Base-by-base conservation (phyloP, 2,113 vertebrate genomes). In the Pedionomus torquatus region DNA sequence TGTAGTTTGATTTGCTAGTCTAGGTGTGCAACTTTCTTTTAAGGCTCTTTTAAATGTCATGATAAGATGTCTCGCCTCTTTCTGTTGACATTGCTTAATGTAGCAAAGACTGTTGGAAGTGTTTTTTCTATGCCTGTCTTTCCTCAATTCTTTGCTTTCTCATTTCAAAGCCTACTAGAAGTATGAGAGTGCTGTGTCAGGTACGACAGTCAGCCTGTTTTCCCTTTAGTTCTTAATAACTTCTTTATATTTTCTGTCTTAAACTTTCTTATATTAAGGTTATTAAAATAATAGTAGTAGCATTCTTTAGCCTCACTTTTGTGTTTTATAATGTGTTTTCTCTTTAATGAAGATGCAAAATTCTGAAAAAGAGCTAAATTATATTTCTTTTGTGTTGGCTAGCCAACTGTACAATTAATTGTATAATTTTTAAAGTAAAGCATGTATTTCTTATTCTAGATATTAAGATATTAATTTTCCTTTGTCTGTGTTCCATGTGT, bases 121-220 rank as follows among this genome's bases (percentile, higher is more conserved):
- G 95, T 89, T 97, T 91, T 97, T 97, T 95, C 91, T 93, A 14
- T 97, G 92, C 86, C 93, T 97, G 97, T 98, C 98, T 98, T 99
- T 99, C 98, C 98, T 99, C 98, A 99, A 99, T 98, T 97, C 98
- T 98, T 99, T 99, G 98, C 99, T 99, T 99, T 99, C 98, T 98
- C 98, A 98, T 98, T 99, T 98, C 98, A 98, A 99, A 99, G 99
- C 99, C 99, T 98, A 99, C 99, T 99, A 99, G 99, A 99, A 99
- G 99, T 99, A 99, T 99, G 99, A 99, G 99, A 98, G 99, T 99
- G 98, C 99, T 99, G 98, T 99, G 99, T 99, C 99, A 99, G 99
- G 99, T 99, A 99, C 98, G 99, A 98, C 98, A 98, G 98, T 97
- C 87, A 98, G 98, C 98, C 97, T 98, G 94, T 98, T 99, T 98